These are phyloP conservation scores for Taxidea taxus DNA, from an alignment of 2,113 vertebrate genomes.

Conservation along the genomic window DNA sequence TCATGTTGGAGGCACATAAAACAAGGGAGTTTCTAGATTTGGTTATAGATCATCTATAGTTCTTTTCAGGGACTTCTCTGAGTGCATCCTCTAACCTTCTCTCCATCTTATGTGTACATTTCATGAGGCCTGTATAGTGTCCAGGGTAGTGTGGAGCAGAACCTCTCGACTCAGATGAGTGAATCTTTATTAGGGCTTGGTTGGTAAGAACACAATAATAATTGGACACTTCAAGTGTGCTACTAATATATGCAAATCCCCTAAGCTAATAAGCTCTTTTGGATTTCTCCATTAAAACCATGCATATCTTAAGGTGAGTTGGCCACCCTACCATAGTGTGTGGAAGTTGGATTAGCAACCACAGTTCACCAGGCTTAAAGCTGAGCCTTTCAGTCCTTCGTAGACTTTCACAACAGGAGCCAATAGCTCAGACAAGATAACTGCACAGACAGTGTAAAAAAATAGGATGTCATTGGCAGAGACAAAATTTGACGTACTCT, in stretches of 20 bases:
- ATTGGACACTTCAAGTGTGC: neutral
- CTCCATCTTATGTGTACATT: neutral
- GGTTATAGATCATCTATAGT: neutral
- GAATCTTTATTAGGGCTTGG: neutral
- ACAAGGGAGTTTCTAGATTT: neutral
- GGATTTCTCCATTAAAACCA: constrained; percentile 21
- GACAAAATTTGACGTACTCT: neutral
- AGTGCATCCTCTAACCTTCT: neutral
- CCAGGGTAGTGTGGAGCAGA: neutral
- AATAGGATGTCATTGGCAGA: neutral
- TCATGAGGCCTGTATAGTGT: neutral
- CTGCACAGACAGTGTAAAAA: neutral
- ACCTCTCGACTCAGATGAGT: neutral
- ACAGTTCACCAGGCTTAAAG: neutral
- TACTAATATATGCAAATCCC: neutral
- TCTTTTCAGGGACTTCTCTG: neutral
- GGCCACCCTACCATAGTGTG: neutral
- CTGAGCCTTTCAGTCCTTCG: neutral
- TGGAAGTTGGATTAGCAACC: neutral
- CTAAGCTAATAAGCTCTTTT: neutral
- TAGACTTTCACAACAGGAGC: neutral
- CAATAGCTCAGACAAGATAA: neutral
- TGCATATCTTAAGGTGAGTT: neutral
- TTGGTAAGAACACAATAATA: neutral
- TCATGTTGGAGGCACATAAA: neutral